Base-by-base conservation (phyloP, 2,888 invertebrate species). In the Coleophora deauratella region DNA sequence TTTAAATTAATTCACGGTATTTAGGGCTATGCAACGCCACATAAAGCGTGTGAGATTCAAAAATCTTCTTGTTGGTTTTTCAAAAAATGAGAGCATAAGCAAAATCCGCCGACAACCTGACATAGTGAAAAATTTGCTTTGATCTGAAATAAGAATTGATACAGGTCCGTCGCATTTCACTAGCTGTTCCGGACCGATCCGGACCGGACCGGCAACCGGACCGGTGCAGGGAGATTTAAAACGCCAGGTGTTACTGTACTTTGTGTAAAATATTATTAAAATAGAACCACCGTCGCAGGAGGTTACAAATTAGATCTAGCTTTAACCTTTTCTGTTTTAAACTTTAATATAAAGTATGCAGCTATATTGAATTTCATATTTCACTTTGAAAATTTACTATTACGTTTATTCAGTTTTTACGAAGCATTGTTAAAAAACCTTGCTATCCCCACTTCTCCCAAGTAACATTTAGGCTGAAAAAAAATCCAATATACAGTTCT, bases 221-320 rank as follows among this genome's bases (percentile, higher is more conserved):
- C 54, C 56, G 46, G 53, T 21, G 21, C 64, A 61, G 54, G 51
- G 53, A 67, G 66, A 67, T 69, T 72, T 64, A 67, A 66, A 55
- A 57, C 47, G 50, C 50, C 72, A 75, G 72, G 72, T 75, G 72
- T 63, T 67, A 62, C 68, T 57, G 57, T 68, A 66, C 72, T 71
- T 69, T 59, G 62, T 66, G 62, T 75, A 64, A 72, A 75, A 73
- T 73, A 74, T 76, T 69, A 72, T 76, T 69, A 72, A 69, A 67
- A 68, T 61, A 55, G 59, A 55, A 57, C 59, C 58, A 53, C 57
- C 55, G 58, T 47, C 11, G 21, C 12, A 27, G 33, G 55, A 59
- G 58, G 62, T 66, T 63, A 66, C 68, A 67, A 73, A 74, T 74
- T 70, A 72, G 62, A 58, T 57, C 58, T 58, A 60, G 64, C 56